Conservation (phyloP, 1,140 invertebrate species). For the Pachypeltis micranthus region DNA sequence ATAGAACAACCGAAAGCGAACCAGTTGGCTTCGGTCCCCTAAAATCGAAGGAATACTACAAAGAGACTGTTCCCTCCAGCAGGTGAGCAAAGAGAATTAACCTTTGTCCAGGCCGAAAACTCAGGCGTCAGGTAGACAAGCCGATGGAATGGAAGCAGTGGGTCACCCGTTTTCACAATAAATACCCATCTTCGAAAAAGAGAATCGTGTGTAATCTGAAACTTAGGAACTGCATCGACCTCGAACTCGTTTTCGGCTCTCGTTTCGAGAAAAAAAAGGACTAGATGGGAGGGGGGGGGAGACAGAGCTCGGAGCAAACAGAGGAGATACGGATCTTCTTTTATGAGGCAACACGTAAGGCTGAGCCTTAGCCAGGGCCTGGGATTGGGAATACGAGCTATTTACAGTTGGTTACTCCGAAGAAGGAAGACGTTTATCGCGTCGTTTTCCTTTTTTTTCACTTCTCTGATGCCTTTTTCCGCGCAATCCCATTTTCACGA, state of each 20-base stretch:
- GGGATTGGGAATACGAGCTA: background rate
- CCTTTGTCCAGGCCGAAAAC: no score
- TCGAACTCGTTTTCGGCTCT: background rate
- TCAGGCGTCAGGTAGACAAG: slow-evolving; percentile 8
- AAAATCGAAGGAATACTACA: no score
- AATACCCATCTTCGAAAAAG: no score
- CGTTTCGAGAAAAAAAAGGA: slow-evolving; percentile 6
- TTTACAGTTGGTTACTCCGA: background rate
- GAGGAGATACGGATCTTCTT: background rate
- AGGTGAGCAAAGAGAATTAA: no score
- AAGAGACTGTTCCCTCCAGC: no score
- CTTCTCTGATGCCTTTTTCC: background rate
- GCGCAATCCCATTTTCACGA: background rate
- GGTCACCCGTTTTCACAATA: slow-evolving; percentile 3
- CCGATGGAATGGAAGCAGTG: background rate
- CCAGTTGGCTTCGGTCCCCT: no score
- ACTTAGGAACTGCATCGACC: background rate
- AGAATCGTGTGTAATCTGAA: background rate
- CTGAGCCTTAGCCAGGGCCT: background rate
- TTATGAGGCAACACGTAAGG: background rate
- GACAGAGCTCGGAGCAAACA: no score
- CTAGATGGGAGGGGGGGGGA: slow-evolving; percentile 1
- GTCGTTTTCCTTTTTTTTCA: no score
- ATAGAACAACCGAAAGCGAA: no score
- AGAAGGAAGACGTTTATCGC: no score